phyloP scores from a whole-genome alignment of 2,113 vertebrate genomes.

The Mirounga angustirostris region DNA sequence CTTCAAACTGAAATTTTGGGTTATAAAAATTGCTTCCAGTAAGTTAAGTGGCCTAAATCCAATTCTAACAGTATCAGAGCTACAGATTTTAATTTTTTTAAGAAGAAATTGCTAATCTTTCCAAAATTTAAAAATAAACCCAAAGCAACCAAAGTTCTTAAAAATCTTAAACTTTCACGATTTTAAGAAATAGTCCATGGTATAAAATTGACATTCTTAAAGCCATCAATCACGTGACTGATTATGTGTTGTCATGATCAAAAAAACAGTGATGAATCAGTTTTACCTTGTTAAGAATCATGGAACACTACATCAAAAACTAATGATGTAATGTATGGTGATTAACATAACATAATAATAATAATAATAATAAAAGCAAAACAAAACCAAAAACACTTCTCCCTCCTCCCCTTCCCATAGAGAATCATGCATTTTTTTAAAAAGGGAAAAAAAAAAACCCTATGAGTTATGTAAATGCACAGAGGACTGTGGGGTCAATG shows the following conservation, averaged over 20 bases:
- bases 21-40: neutral
- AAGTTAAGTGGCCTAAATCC: neutral
- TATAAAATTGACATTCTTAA: conserved; percentile 40
- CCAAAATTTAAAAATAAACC: conserved; percentile 24
- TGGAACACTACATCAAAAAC: no score
- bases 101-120: neutral
- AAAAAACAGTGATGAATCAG: neutral
- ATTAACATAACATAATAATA: no score
- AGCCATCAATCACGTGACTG: neutral
- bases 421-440: neutral
- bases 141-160: neutral
- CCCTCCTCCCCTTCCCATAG: neutral
- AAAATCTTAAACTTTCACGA: neutral
- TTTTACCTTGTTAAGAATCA: neutral
- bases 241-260: neutral
- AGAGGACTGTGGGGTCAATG: neutral
- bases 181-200: conserved; percentile 16
- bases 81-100: neutral
- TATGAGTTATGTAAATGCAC: neutral
- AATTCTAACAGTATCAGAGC: neutral
- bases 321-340: no score
- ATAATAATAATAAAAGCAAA: neutral
- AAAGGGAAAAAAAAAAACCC: neutral
- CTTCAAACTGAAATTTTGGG: neutral
- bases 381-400: neutral